These are phyloP conservation scores for Apostichopus parvimensis DNA, from an alignment of 35 echinoderm and acorn worm genomes.

Conservation along the genomic window DNA sequence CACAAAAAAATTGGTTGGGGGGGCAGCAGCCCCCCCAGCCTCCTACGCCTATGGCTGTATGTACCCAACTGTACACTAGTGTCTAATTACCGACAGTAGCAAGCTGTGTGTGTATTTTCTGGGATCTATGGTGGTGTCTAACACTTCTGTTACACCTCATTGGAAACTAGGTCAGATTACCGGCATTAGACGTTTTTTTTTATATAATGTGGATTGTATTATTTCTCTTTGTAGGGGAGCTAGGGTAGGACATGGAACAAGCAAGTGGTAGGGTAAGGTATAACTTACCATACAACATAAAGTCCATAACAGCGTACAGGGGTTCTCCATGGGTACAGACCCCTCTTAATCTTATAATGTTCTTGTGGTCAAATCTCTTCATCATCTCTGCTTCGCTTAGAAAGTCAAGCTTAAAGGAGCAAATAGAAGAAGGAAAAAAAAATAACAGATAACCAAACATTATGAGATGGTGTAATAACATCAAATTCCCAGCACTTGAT, in stretches of 20 bases:
- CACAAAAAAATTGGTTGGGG: no score
- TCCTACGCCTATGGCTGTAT: no score
- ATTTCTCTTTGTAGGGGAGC: background rate
- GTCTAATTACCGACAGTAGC: no score
- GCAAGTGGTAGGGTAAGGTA: background rate
- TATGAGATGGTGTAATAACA: background rate
- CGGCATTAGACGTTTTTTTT: no score
- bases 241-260: background rate
- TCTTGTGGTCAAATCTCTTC: slow-evolving; percentile 87
- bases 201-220: no score
- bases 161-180: no score
- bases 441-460: background rate
- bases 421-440: slow-evolving; percentile 22
- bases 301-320: slow-evolving; percentile 91
- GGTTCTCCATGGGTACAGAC: slow-evolving; percentile 89
- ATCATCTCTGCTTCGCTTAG: slow-evolving; percentile 97
- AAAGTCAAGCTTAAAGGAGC: slow-evolving; percentile 77
- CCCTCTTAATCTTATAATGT: slow-evolving; percentile 74
- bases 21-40: no score
- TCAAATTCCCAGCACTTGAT: background rate
- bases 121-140: no score
- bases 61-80: no score
- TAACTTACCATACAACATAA: slow-evolving; percentile 89
- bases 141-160: no score
- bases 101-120: no score